These are phyloP conservation scores for Drosophila erecta DNA, from an alignment of 1,140 invertebrate species.

Conservation along the genomic window DNA sequence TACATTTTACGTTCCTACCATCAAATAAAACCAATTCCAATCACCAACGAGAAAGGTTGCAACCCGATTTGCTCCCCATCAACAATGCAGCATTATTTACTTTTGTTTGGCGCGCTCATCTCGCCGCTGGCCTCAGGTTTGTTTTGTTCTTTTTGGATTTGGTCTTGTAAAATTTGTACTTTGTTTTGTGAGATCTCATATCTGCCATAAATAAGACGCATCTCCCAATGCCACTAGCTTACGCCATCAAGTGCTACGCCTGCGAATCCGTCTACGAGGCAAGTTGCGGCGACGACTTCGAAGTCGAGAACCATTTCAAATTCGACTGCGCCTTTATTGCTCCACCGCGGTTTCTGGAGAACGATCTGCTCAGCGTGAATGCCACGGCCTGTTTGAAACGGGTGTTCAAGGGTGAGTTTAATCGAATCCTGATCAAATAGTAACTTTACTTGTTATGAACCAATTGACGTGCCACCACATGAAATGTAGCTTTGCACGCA, in stretches of 20 bases:
- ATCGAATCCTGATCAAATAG: too few relatives aligned
- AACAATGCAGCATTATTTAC: slow-evolving; percentile 70
- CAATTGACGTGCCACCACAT: too few relatives aligned
- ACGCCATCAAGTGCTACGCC: slow-evolving; percentile 75
- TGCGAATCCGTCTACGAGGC: slow-evolving; percentile 76
- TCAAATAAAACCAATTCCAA: slow-evolving; percentile 24
- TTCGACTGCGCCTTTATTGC: slow-evolving; percentile 73
- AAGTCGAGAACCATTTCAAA: slow-evolving; percentile 75
- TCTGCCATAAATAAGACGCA: slow-evolving; percentile 37
- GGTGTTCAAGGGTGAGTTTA: slow-evolving; percentile 61
- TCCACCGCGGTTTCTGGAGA: slow-evolving; percentile 68
- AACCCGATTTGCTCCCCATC: slow-evolving; percentile 39
- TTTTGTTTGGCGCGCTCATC: slow-evolving; percentile 57
- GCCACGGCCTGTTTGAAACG: slow-evolving; percentile 78
- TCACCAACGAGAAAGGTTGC: slow-evolving; percentile 11
- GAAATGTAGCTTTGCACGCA: too few relatives aligned
- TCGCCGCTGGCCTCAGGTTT: slow-evolving; percentile 63
- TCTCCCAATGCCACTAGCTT: slow-evolving; percentile 73
- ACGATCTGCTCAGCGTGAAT: slow-evolving; percentile 58
- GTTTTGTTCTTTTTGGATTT: slow-evolving; percentile 30
- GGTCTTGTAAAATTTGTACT: neutral
- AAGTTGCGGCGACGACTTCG: slow-evolving; percentile 72
- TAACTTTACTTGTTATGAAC: too few relatives aligned
- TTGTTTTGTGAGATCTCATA: slow-evolving; percentile 30
- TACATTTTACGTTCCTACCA: slow-evolving; percentile 38